These are phyloP conservation scores for Dichetophora obliterata DNA, from an alignment of 2,888 invertebrate genomes.

Conservation along the genomic window DNA sequence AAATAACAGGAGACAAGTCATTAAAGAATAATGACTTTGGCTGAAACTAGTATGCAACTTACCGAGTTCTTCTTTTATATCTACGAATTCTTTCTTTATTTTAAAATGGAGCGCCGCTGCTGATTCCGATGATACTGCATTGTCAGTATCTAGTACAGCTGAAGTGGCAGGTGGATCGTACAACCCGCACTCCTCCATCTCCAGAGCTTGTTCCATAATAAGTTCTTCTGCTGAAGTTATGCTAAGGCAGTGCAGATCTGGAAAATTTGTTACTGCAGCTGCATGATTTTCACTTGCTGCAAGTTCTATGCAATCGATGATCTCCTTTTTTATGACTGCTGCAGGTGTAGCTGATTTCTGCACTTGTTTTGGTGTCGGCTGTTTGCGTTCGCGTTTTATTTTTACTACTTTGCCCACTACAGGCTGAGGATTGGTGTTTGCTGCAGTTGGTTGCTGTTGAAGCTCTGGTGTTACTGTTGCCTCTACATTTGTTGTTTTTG, in stretches of 20 bases:
- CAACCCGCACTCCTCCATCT: constrained; percentile 67
- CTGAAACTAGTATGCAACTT: constrained; percentile 50
- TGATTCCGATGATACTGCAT: constrained; percentile 61
- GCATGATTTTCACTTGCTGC: constrained; percentile 17
- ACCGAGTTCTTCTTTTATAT: constrained; percentile 62
- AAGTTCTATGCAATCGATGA: constrained; percentile 15
- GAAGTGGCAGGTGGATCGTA: constrained; percentile 56
- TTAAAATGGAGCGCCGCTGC: constrained; percentile 62
- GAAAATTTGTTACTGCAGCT: constrained; percentile 50
- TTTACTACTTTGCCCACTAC: constrained; percentile 53
- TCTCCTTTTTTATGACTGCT: constrained; percentile 29
- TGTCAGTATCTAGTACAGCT: constrained; percentile 57
- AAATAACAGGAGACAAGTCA: too few species aligned
- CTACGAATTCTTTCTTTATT: constrained; percentile 63
- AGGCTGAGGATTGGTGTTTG: constrained; percentile 20
- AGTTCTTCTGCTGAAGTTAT: constrained; percentile 67
- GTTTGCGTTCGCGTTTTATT: constrained; percentile 62
- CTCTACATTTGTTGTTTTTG: background rate
- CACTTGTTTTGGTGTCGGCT: constrained; percentile 61
- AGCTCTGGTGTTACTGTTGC: background rate
- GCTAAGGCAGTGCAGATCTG: constrained; percentile 65
- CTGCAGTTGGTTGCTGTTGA: constrained; percentile 21
- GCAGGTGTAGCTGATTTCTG: constrained; percentile 54
- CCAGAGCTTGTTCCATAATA: constrained; percentile 69
- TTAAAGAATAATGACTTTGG: too few species aligned